Base-by-base conservation (phyloP, 2,797 vertebrate genomes). In the Malurus splendens region DNA sequence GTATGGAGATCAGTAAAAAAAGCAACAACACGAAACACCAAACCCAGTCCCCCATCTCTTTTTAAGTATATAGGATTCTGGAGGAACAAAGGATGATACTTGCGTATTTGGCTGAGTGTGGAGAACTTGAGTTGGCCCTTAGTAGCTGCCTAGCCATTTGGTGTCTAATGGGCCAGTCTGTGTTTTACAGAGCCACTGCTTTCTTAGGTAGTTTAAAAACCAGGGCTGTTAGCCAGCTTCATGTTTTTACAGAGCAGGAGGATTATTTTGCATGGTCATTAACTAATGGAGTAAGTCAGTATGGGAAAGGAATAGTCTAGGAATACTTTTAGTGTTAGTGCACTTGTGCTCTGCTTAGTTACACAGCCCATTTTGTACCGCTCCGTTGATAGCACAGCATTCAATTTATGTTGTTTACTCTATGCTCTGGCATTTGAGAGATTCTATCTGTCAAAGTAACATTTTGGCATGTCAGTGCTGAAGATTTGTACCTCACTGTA, bases 401-500 rank as follows among this genome's bases (percentile, higher is more conserved):
- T 73, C 90, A 64, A 41, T 87, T 83, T 57, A 51, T 55, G 22
- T 82, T 71, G 80, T 88, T 91, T 79, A 67, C 60, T 85, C 30
- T 71, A 0, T 52, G 33, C 33, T 15, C 32, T 77, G 89, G 42
- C 56, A 78, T 76, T 93, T 76, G 41, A 44, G 68, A 83, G 73
- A 20, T 22, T 80, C 36, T 73, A 7, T 83, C 67, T 70, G 30
- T 75, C 74, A 79, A 0, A 44, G 42, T 71, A 92, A 61, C n/a
- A 14, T 77, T 88, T 76, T 55, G 41, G 52, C 42, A 67, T 65
- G 82, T 80, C 66, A 24, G 7, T 62, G 64, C 38, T 89, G n/a
- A 59, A 82, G 60, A 60, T 64, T 51, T 89, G 75, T 61, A 59
- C 55, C 45, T 89, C 64, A 45, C 39, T 48, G 15, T 75, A n/a